Base-by-base conservation (phyloP, 2,113 vertebrate species). In the Harpagus bidentatus region DNA sequence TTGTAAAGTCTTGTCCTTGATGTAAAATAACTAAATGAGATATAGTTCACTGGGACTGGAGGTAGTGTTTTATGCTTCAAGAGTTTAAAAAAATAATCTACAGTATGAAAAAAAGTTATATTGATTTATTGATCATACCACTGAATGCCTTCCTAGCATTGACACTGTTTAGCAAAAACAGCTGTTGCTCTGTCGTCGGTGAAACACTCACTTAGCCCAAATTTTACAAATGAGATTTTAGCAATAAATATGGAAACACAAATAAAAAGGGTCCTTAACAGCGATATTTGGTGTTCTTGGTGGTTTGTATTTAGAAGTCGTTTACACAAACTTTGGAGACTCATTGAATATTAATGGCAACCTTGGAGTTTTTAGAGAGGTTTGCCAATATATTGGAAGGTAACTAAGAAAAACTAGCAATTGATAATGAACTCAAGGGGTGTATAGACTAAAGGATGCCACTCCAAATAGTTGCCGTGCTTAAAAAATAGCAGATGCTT, bases 11-110 rank as follows among this genome's bases (percentile, higher is more conserved):
- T 78, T 73, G 81, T 78, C 94, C 88, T 74, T 74, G 76, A 19
- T 59, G 76, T 70, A 29, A 72, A 86, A 84, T 53, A 93, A 93
- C 80, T 86, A 28, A 72, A 82, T 53, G 69, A 89, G 82, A 62
- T 76, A 42, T 2, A 5, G 34, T 52, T 21, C 63, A 70, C 65
- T 6, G 16, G 79, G 81, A 85, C 78, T 93, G 61, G 88, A 92
- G 91, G 86, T 73, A 36, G 31, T 55, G 93, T 72, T 95, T 96
- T 94, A 66, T 90, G 93, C 94, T 96, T 93, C 87, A 78, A 36
- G 96, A 93, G 88, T 96, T 97, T 90, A 96, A 95, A 93, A 91
- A 97, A 96, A 95, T 95, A 94, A 96, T 83, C 71, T 66, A 29
- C 80, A 86, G 77, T 84, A 79, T 97, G 94, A 91, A 84, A 95